phyloP scores from a whole-genome alignment of 2,113 vertebrate genomes.

The Hyaena hyaena region DNA sequence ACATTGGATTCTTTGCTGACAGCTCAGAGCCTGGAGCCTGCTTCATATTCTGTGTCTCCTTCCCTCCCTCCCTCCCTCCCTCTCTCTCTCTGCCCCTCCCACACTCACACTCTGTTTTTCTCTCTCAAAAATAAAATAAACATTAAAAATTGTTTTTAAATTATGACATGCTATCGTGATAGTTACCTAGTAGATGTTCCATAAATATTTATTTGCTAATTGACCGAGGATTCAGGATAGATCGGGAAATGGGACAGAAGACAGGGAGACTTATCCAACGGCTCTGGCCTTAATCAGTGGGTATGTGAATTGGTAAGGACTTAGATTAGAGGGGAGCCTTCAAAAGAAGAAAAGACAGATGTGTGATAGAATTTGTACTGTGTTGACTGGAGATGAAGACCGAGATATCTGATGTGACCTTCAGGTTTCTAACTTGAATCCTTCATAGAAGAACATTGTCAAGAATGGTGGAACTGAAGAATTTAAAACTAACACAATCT shows the following conservation, averaged over 20 bases:
- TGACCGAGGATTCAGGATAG: constrained; percentile 41
- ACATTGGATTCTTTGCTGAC: no score
- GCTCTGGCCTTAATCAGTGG: not conserved
- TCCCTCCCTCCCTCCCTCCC: no score
- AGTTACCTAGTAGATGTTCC: constrained; percentile 53
- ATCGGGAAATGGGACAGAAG: not conserved
- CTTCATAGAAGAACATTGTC: not conserved
- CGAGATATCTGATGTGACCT: not conserved
- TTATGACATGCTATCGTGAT: constrained; percentile 52
- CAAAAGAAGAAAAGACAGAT: not conserved
- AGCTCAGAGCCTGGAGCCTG: no score
- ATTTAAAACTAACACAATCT: constrained; percentile 50
- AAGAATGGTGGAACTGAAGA: constrained; percentile 33
- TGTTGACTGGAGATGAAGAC: not conserved
- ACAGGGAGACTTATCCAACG: not conserved
- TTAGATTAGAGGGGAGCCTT: not conserved
- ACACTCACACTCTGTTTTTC: no score
- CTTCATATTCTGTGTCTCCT: no score
- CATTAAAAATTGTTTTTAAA: not conserved
- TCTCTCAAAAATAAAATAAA: no score
- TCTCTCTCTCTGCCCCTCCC: no score
- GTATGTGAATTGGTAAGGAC: not conserved
- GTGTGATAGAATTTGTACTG: not conserved
- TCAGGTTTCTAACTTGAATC: not conserved
- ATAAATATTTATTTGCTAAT: constrained; percentile 71